A percentile compares a stretch with the other conserved stretches of the same genome.
Conservation (phyloP, 2,797 vertebrate genomes). For the Bovichtus variegatus region DNA sequence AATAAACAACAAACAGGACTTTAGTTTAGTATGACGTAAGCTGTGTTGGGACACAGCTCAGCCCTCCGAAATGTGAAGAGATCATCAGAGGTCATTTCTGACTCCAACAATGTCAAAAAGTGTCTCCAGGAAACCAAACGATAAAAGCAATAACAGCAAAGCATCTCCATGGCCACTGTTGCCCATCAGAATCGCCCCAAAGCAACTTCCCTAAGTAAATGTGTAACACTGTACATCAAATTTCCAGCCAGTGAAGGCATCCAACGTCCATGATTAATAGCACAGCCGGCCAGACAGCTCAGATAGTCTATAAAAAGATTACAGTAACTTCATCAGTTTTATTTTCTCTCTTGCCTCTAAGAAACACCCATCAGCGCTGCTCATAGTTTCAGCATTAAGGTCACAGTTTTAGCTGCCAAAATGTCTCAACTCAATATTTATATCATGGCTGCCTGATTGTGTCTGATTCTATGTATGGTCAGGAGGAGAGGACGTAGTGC, state of each 20-base stretch:
- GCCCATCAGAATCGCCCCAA: conserved; percentile 6
- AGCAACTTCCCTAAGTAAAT: not conserved
- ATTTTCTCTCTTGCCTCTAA: conserved; percentile 59
- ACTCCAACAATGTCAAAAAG: not conserved
- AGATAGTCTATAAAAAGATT: conserved; percentile 79
- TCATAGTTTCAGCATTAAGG: conserved; percentile 81
- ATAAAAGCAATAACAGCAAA: conserved; percentile 19
- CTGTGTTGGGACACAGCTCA: conserved; percentile 2
- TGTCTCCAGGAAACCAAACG: conserved; percentile 35
- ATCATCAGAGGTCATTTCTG: not conserved
- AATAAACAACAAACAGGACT: not conserved
- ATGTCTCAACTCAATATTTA: conserved; percentile 79
- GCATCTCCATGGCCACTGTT: conserved; percentile 25
- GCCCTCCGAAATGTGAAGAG: not conserved
- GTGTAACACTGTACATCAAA: conserved; percentile 3
- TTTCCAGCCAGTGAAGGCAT: conserved; percentile 30
- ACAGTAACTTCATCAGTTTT: conserved; percentile 71
- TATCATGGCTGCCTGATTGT: conserved; percentile 70
- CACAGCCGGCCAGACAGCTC: conserved; percentile 45
- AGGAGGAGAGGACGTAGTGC: conserved; percentile 67
- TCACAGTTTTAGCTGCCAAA: conserved; percentile 78
- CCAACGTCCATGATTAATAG: conserved; percentile 69
- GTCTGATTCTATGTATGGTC: conserved; percentile 85
- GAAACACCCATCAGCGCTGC: conserved; percentile 53
- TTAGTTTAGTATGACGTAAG: not conserved